Percentiles rank a stretch among this genome's conserved stretches.
phyloP scores from a whole-genome alignment of 1,140 invertebrate genomes.

The Melipona quadrifasciata region DNA sequence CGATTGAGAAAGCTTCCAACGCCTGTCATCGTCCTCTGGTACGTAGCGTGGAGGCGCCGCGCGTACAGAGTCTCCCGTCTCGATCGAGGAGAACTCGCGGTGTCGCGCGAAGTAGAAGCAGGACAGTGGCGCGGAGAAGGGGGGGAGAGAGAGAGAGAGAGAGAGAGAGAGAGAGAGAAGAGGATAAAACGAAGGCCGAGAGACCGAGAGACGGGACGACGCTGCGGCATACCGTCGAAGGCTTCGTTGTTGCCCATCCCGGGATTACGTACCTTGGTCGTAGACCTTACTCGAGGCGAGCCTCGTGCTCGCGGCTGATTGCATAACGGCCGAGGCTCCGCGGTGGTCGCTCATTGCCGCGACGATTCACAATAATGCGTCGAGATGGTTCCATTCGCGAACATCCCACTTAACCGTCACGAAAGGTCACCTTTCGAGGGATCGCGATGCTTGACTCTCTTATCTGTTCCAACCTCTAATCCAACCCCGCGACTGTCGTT shows the following conservation, averaged over 20 bases:
- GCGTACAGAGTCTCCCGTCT: not conserved
- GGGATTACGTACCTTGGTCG: constrained; percentile 73
- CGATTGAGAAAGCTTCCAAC: constrained; percentile 13
- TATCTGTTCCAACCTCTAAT: not conserved
- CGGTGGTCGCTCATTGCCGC: constrained; percentile 69
- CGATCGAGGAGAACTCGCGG: not conserved
- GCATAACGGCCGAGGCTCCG: constrained; percentile 63
- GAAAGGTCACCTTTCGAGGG: constrained; percentile 55
- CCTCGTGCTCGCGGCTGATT: constrained; percentile 60
- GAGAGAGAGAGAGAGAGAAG: constrained; percentile 4
- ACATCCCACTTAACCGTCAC: constrained; percentile 49
- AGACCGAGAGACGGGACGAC: constrained; percentile 23
- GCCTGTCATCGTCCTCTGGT: constrained; percentile 25
- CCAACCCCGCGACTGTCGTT: not conserved
- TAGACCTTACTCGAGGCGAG: constrained; percentile 70
- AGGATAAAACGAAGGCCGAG: constrained; percentile 17
- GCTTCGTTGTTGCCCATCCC: constrained; percentile 67
- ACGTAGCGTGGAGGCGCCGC: not conserved
- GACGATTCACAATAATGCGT: constrained; percentile 56
- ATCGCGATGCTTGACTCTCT: constrained; percentile 33
- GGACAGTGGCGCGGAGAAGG: not conserved
- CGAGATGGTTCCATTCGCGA: constrained; percentile 30
- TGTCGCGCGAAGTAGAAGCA: not conserved
- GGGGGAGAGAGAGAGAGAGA: not conserved
- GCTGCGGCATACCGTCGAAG: constrained; percentile 50